Base-by-base conservation (phyloP, 1,140 invertebrate species). In the Littorina saxatilis region DNA sequence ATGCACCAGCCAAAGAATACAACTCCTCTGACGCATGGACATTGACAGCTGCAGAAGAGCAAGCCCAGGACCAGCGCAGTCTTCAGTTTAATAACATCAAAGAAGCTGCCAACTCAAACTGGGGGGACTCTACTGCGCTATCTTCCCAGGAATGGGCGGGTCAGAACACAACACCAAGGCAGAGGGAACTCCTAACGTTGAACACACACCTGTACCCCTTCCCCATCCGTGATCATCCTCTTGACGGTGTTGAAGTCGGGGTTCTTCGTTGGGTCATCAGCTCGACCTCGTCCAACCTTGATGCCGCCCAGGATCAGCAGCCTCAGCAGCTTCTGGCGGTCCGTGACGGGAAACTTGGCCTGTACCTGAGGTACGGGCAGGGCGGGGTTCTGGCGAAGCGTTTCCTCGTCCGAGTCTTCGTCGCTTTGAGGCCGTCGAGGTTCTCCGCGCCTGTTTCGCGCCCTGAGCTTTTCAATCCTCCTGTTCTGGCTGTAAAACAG, bases 381-480 rank as follows among this genome's bases (percentile, higher is more conserved):
- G n/a, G n/a, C n/a, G n/a, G n/a, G n/a, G n/a, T n/a, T 32, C 29
- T 35, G 29, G 27, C 5, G 27, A 4, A 63, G 58, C 5, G 58
- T 23, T 17, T 68, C 66, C 0, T 29, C 29, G 66, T 68, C 17
- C 0, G 66, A 68, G 29, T 68, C 66, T 37, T 68, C 66, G 29
- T 68, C 66, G 29, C 66, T 68, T n/a, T 68, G 29, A 5, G 0
- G 66, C 29, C 66, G 27, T 2, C 11, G 3, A n/a, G 85, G 37
- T 55, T 37, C 3, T 91, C 92, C 47, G 85, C 86, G 23, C 87
- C 88, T 20, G 29, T 35, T 35, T 35, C n/a, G n/a, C n/a, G n/a
- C n/a, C n/a, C n/a, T n/a, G n/a, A n/a, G n/a, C n/a, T n/a, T n/a
- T n/a, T n/a, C n/a, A n/a, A n/a, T n/a, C n/a, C n/a, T n/a, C n/a